Evolutionary conservation across 2,113 vertebrate species (phyloP).

Genomic region (Myotis davidii): DNA sequence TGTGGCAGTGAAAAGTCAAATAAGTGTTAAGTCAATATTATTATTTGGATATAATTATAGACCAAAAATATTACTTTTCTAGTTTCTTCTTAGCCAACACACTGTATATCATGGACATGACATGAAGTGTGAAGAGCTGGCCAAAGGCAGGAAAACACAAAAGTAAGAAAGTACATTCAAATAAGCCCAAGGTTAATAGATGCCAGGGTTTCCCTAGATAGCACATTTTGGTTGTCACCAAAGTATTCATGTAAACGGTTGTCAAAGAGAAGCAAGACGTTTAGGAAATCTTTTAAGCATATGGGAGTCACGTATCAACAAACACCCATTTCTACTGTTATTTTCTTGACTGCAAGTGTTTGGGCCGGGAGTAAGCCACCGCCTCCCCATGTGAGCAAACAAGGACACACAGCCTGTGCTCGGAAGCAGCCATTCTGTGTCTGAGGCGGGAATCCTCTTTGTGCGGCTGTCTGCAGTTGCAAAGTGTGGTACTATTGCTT

Average conservation of each 20-base stretch:
- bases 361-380: not conserved
- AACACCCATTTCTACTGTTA: not conserved
- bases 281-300: not conserved
- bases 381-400: not conserved
- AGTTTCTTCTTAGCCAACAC: not conserved
- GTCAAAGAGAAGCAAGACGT: not conserved
- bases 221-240: not conserved
- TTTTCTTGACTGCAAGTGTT: not conserved
- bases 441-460: not conserved
- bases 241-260: not conserved
- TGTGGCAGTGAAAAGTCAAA: not conserved
- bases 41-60: not conserved
- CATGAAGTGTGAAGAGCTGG: not conserved
- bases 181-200: not conserved
- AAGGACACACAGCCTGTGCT: not conserved
- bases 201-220: not conserved
- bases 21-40: not conserved
- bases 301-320: not conserved
- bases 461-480: not conserved
- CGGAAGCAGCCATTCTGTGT: not conserved
- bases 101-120: too few species aligned
- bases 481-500: not conserved
- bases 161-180: not conserved
- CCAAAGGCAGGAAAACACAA: not conserved
- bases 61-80: not conserved